Conservation (phyloP, 2,888 invertebrate genomes). For the Acronicta psi region DNA sequence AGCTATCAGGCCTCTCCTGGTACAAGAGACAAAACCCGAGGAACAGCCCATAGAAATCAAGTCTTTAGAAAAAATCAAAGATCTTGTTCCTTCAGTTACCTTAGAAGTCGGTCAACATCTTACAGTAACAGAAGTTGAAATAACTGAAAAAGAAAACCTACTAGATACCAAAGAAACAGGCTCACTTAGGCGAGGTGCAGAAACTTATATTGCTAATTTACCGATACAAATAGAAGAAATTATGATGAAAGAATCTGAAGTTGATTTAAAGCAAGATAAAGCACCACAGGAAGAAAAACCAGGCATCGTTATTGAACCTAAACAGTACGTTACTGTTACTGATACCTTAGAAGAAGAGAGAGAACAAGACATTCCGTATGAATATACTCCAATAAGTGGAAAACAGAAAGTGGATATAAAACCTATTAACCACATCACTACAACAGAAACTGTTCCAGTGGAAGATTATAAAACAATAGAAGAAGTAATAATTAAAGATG, state of each 20-base stretch:
- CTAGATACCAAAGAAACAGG: conserved; percentile 50
- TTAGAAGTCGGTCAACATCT: conserved; percentile 79
- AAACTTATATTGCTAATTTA: conserved; percentile 64
- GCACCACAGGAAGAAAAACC: conserved; percentile 60
- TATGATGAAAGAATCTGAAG: conserved; percentile 66
- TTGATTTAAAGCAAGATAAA: conserved; percentile 44
- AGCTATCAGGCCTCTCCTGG: conserved; percentile 63
- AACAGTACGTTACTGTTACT: conserved; percentile 71
- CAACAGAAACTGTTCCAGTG: conserved; percentile 70
- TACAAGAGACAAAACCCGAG: conserved; percentile 84
- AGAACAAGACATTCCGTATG: conserved; percentile 62
- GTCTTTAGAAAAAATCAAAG: conserved; percentile 48
- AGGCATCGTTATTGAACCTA: conserved; percentile 63
- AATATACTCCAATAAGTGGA: conserved; percentile 50
- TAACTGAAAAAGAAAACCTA: conserved; percentile 81
- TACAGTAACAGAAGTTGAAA: conserved; percentile 84
- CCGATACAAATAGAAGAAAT: conserved; percentile 71
- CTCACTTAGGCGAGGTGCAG: conserved; percentile 51
- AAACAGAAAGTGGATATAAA: conserved; percentile 67
- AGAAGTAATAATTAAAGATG: conserved; percentile 59
- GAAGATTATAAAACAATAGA: conserved; percentile 68
- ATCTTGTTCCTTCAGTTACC: conserved; percentile 56
- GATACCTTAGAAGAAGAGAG: conserved; percentile 71
- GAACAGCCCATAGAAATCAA: conserved; percentile 72
- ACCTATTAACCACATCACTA: conserved; percentile 70